phyloP scores from a whole-genome alignment of 2,888 invertebrate genomes.

The Thyatira batis region DNA sequence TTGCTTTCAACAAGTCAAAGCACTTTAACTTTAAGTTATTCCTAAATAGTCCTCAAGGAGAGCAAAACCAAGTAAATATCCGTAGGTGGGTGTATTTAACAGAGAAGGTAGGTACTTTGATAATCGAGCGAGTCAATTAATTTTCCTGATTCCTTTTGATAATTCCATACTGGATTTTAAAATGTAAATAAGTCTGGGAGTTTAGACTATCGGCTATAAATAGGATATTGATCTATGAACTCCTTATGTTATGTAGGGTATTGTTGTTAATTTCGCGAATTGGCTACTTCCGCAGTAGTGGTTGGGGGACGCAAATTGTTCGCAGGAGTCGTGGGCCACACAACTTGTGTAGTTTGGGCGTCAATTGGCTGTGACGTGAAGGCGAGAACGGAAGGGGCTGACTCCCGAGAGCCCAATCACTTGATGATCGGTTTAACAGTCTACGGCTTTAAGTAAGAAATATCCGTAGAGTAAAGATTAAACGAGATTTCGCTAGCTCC shows the following conservation, averaged over 20 bases:
- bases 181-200: too few species aligned
- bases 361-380: constrained; percentile 37
- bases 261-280: constrained; percentile 63
- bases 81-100: too few species aligned
- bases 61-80: too few species aligned
- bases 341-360: constrained; percentile 40
- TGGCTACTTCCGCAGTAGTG: constrained; percentile 58
- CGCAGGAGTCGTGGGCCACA: constrained; percentile 32
- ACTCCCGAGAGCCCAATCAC: constrained; percentile 37
- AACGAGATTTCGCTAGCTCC: too few species aligned
- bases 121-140: too few species aligned
- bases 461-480: too few species aligned
- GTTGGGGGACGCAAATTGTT: constrained; percentile 59
- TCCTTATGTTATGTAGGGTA: constrained; percentile 19
- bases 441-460: too few species aligned
- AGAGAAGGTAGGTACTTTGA: too few species aligned
- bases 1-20: not conserved
- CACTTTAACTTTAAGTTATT: not conserved
- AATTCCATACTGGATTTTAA: too few species aligned
- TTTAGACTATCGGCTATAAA: too few species aligned
- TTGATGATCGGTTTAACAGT: not conserved
- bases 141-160: not conserved
- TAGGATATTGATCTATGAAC: too few species aligned
- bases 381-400: constrained; percentile 40
- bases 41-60: too few species aligned